These are phyloP conservation scores for Philaenus spumarius DNA, from an alignment of 1,140 invertebrate genomes.

Conservation along the genomic window DNA sequence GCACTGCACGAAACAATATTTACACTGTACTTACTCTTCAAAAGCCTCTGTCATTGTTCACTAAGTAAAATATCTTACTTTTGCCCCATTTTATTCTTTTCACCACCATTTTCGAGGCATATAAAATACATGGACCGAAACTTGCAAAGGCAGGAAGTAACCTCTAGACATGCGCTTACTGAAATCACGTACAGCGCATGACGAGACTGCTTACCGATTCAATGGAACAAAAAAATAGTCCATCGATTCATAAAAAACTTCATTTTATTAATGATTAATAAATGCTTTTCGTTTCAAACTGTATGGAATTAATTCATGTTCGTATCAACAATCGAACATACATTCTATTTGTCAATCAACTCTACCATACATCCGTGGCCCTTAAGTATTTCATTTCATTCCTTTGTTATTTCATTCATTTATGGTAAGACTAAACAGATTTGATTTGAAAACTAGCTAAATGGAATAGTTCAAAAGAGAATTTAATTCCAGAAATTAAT, in stretches of 20 bases:
- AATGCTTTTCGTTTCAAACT: constrained; percentile 1
- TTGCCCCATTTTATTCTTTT: constrained; percentile 40
- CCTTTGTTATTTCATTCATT: too few species aligned
- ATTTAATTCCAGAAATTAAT: too few species aligned
- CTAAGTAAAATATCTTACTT: constrained; percentile 41
- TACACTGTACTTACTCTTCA: constrained; percentile 42
- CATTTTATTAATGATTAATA: constrained; percentile 17
- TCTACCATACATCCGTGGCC: too few species aligned
- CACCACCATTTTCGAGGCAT: constrained; percentile 45
- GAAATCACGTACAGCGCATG: constrained; percentile 19
- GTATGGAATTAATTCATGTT: background rate
- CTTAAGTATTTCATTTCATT: too few species aligned
- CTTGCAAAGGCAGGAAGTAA: constrained; percentile 29
- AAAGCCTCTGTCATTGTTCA: constrained; percentile 46
- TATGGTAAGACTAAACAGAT: too few species aligned
- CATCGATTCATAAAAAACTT: constrained; percentile 26
- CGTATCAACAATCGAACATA: too few species aligned
- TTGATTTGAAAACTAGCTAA: too few species aligned
- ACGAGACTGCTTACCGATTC: constrained; percentile 20
- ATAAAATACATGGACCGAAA: constrained; percentile 40
- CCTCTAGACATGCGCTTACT: constrained; percentile 21
- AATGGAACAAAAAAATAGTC: constrained; percentile 23
- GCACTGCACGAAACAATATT: background rate
- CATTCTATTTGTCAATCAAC: too few species aligned
- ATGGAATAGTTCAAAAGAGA: too few species aligned